Base-by-base conservation (phyloP, 1,140 invertebrate genomes). In the Onthophagus taurus region DNA sequence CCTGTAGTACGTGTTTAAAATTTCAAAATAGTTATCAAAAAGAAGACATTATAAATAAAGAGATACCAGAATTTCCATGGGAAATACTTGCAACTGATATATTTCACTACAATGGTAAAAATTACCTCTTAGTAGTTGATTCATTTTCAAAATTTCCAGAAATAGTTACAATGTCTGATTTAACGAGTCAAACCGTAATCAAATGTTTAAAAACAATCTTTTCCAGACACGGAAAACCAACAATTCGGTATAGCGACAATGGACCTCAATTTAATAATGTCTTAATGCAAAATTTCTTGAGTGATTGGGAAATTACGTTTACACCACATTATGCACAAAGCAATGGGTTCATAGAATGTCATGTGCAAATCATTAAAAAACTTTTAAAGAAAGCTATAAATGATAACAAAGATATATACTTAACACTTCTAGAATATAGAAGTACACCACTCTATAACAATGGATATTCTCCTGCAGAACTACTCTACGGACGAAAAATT, bases 1-100 rank as follows among this genome's bases (percentile, higher is more conserved):
- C 56, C 44, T 72, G 68, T 58, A 31, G 51, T 33, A 52, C 45
- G 24, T 71, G 69, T 54, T 4, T 45, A 23, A 57, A 51, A 44
- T 58, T 7, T 26, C n/a, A 7, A 7, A n/a, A 7, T 26, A 26
- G 7, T 26, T n/a, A 26, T 26, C n/a, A n/a, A n/a, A n/a, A n/a
- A n/a, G 24, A 26, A 26, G 7, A 7, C 7, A 7, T 26, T 7
- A 26, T 26, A 7, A 26, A 26, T 17, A 35, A 7, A 5, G 13
- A 35, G 20, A 35, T 35, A 18, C 16, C 16, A 35, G 20, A 17
- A 18, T 7, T 14, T 18, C 33, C 16, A n/a, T 35, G 33, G 33
- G 4, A 35, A 17, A 35, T 35, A 35, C 17, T 35, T 3, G 4
- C 33, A 35, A 18, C 20, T 18, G 33, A 35, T 13, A 18, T 35